Percentiles rank a stretch among this genome's conserved stretches.
phyloP scores from a whole-genome alignment of 1,140 invertebrate genomes.

The Semibalanus balanoides region DNA sequence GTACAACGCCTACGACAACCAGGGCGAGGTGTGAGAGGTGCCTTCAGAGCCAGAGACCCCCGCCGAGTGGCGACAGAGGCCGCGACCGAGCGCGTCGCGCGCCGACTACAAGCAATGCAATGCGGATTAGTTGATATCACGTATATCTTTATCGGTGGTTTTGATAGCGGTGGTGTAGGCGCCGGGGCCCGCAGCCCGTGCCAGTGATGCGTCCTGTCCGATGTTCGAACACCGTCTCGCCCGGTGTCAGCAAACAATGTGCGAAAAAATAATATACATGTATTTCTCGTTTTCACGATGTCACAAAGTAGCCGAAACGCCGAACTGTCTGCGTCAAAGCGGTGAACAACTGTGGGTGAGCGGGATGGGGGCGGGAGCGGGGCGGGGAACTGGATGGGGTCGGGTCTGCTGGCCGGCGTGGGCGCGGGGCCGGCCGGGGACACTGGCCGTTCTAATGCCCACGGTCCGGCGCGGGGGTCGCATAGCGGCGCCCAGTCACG shows the following conservation, averaged over 20 bases:
- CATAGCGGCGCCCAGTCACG: too few species aligned
- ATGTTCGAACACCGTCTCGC: too few species aligned
- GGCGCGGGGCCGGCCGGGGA: neutral
- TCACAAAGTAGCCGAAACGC: neutral
- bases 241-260: neutral
- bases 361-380: too few species aligned
- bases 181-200: too few species aligned
- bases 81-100: too few species aligned
- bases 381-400: neutral
- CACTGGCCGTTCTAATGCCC: neutral
- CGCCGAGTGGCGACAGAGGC: neutral
- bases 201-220: too few species aligned
- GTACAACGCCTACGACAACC: constrained; percentile 26
- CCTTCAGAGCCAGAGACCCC: neutral
- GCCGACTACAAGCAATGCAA: neutral
- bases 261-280: neutral
- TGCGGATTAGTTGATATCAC: neutral
- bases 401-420: neutral
- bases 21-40: constrained; percentile 24
- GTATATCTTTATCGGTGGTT: too few species aligned
- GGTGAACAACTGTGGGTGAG: neutral
- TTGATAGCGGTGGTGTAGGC: too few species aligned
- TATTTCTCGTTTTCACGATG: neutral
- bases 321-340: neutral
- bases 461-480: too few species aligned